Base-by-base conservation (phyloP, 2,113 vertebrate genomes). In the Apeltes quadracus region DNA sequence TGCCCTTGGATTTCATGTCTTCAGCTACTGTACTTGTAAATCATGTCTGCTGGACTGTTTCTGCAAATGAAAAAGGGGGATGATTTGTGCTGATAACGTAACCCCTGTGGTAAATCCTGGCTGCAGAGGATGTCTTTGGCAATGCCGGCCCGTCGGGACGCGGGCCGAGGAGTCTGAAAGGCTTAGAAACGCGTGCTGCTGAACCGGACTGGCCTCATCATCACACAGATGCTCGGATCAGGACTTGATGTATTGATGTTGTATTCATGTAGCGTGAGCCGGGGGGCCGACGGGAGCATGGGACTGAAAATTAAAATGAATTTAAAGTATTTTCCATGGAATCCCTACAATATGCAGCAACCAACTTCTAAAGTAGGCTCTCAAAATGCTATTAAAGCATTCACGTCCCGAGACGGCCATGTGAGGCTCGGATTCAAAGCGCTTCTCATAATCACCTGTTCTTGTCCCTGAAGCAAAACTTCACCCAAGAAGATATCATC, bases 1-100 rank as follows among this genome's bases (percentile, higher is more conserved):
- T 69, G 84, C 83, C 88, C 87, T 89, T 92, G 85, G 76, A 87
- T 86, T 90, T 90, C 83, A 86, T 84, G 84, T 90, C 67, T 75
- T 63, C 76, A 48, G 68, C 81, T 64, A 81, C 86, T 86, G 77
- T 83, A 81, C 81, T 82, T 88, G 80, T 89, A 91, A 90, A 92
- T 91, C 87, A 86, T 81, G 76, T 79, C 72, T 69, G 70, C 51
- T 27, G 69, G 72, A 82, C 83, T 83, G 83, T 89, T 90, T 84
- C 79, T 84, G 82, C 87, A 89, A 90, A 90, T 92, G 87, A 90
- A 91, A 90, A 90, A 76, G 65, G 66, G n/a, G 75, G 82, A 83
- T 90, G 89, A 90, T 91, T 90, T 88, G 89, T 87, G 86, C 41
- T 56, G 83, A 90, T 79, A 88, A 81, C 78, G 82, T 87, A 87